Base-by-base conservation (phyloP, 2,113 vertebrate species). In the Promerops cafer region DNA sequence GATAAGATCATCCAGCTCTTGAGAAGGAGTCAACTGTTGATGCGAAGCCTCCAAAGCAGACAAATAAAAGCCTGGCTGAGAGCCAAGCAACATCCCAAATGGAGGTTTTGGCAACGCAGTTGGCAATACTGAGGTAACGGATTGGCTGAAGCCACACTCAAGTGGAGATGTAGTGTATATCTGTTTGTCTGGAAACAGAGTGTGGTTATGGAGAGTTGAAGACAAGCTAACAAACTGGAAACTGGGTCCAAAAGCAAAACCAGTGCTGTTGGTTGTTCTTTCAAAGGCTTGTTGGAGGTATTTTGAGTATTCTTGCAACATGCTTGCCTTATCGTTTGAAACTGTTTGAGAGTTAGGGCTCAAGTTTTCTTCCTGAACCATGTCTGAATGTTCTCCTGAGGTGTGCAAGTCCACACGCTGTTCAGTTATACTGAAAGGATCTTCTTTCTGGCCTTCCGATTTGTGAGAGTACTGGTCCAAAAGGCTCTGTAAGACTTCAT, bases 301-400 rank as follows among this genome's bases (percentile, higher is more conserved):
- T 98, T 99, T 99, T 14, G 99, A 99, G 97, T 99, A 99, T 96
- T 99, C 99, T 83, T 99, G 99, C 98, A 99, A 99, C 98, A 99
- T 98, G 69, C 97, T 98, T 3, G 98, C 98, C 97, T 99, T 99
- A 96, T 99, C 99, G 11, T 97, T 99, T 22, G 99, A 97, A 87
- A 98, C 97, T 24, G 98, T 98, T 33, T 99, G 98, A 59, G 98
- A 98, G 92, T 98, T 99, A 22, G 98, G 97, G 83, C 98, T 98
- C 96, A 98, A 64, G 78, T 97, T 98, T 54, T 99, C 99, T 60
- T 99, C 98, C 76, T 98, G 98, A 96, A 97, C 99, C 95, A 99
- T 96, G 80, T 99, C 99, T 8, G 98, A 98, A 82, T 99, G 99
- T 35, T 99, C 99, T 80, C 99, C 98, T 60, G 99, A 98, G 37